These are phyloP conservation scores for Hyperoplus lanceolatus DNA, from an alignment of 2,797 vertebrate species.

Conservation along the genomic window DNA sequence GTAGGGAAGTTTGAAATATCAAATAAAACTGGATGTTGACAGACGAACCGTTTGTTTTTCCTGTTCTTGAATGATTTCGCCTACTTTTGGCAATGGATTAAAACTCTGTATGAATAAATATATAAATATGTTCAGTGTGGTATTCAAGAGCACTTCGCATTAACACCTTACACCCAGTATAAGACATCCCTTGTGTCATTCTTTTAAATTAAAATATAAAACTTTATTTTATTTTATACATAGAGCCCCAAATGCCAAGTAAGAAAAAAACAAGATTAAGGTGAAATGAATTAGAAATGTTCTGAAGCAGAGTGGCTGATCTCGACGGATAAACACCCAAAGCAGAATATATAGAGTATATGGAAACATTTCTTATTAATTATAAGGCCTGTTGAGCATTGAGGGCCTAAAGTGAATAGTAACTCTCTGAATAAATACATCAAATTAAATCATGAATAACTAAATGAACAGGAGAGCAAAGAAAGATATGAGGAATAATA, in stretches of 20 bases:
- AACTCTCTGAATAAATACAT: neutral
- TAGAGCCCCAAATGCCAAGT: neutral
- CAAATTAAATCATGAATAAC: neutral
- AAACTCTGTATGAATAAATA: neutral
- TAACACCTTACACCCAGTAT: neutral
- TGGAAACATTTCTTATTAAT: neutral
- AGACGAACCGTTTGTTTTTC: slow-evolving; percentile 5
- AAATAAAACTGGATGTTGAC: slow-evolving; percentile 76
- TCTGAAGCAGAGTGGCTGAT: neutral
- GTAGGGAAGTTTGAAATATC: slow-evolving; percentile 47
- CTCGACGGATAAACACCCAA: neutral
- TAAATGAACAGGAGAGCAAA: too few species aligned
- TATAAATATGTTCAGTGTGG: neutral
- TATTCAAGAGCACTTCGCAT: neutral
- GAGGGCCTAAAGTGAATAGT: neutral
- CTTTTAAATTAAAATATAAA: neutral
- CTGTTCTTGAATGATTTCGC: neutral
- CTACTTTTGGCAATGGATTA: neutral
- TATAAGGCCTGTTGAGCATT: neutral
- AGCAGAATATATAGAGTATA: too few species aligned
- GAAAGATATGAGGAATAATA: too few species aligned
- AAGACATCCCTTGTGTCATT: neutral
- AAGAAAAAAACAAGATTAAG: neutral
- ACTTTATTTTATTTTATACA: neutral
- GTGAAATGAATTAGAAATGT: neutral